Conservation (phyloP, 2,113 vertebrate species). For the Gavialis gangeticus region DNA sequence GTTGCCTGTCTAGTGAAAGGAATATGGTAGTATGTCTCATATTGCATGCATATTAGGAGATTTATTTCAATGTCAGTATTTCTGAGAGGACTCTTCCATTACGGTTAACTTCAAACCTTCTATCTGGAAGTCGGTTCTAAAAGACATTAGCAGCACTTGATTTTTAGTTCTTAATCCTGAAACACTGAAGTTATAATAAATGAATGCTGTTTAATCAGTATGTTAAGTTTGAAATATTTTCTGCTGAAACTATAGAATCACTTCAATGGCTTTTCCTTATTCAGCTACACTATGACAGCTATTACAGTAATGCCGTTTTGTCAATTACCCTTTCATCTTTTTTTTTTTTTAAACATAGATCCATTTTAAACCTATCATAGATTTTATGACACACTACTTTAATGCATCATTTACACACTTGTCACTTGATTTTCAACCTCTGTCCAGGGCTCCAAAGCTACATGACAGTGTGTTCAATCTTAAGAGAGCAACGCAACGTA, state of each 20-base stretch:
- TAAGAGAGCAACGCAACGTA: not conserved
- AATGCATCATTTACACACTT: slow-evolving; percentile 20
- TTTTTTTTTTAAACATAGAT: not conserved
- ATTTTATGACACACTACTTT: not conserved
- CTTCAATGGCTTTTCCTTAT: not conserved
- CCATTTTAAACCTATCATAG: slow-evolving; percentile 33
- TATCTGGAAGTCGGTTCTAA: not conserved
- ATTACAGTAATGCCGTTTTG: slow-evolving; percentile 4
- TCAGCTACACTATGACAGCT: not conserved
- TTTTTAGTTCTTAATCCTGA: not conserved
- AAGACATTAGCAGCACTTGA: not conserved
- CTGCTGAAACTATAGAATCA: slow-evolving; percentile 20
- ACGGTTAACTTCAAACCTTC: not conserved
- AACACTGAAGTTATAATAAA: not conserved
- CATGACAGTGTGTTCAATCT: not conserved
- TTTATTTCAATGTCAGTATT: not conserved
- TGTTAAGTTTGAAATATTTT: not conserved
- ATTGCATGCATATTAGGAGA: not conserved
- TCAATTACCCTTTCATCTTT: slow-evolving; percentile 24
- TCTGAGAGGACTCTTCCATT: not conserved
- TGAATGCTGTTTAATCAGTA: not conserved
- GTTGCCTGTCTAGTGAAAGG: too few relatives aligned
- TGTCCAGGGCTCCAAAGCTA: slow-evolving; percentile 8
- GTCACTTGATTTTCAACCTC: not conserved
- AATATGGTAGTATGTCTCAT: not conserved